These are phyloP conservation scores for Labia minor DNA, from an alignment of 2,888 invertebrate species.

Conservation along the genomic window DNA sequence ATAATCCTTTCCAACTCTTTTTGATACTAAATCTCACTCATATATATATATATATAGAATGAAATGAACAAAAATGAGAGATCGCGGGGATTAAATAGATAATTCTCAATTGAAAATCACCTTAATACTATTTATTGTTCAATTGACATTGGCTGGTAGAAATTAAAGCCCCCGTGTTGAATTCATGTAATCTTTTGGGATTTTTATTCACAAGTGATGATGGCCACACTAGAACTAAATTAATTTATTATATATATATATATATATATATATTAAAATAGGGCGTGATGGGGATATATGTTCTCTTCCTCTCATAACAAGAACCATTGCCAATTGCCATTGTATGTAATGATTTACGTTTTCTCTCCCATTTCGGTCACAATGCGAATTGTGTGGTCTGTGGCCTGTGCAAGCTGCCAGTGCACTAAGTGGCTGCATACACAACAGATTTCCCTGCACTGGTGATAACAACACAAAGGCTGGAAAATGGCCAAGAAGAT, in stretches of 20 bases:
- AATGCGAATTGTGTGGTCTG: neutral
- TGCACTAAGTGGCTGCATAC: too few relatives aligned
- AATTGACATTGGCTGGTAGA: neutral
- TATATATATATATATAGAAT: too few relatives aligned
- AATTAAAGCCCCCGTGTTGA: neutral
- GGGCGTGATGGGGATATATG: too few relatives aligned
- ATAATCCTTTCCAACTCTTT: too few relatives aligned
- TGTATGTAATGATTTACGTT: neutral
- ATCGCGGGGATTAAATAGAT: too few relatives aligned
- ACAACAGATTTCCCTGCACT: too few relatives aligned
- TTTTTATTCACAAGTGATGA: neutral
- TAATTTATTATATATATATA: neutral
- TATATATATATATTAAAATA: too few relatives aligned
- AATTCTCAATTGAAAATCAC: conserved; percentile 4
- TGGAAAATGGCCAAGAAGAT: too few relatives aligned
- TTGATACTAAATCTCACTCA: too few relatives aligned
- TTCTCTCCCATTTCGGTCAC: neutral
- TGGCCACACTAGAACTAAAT: neutral
- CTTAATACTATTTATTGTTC: neutral
- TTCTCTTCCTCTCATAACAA: neutral
- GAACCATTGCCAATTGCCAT: neutral
- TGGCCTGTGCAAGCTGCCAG: too few relatives aligned
- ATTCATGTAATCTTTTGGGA: neutral
- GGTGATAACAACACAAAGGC: too few relatives aligned
- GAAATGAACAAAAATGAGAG: too few relatives aligned